Percentiles rank a stretch among this genome's conserved stretches.
Evolutionary conservation across 2,113 vertebrate species (phyloP).

Genomic region (Platysternon megacephalum): DNA sequence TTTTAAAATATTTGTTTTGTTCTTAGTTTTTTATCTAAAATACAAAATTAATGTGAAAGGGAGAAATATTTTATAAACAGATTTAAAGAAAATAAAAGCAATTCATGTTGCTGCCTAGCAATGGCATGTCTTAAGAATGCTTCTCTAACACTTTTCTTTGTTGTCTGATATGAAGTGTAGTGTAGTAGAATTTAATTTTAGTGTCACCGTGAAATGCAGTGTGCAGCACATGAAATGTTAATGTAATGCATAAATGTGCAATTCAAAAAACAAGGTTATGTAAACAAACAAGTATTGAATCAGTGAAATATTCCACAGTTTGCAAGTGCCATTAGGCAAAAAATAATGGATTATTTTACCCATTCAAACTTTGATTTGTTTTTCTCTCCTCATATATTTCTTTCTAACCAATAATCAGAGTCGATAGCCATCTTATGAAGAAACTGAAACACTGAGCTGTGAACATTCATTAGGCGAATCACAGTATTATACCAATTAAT

Average conservation of each 20-base stretch:
- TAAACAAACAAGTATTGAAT: conserved; percentile 44
- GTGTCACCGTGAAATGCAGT: conserved; percentile 64
- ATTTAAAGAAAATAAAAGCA: not conserved
- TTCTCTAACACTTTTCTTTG: not conserved
- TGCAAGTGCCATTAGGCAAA: conserved; percentile 17
- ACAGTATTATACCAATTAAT: not conserved
- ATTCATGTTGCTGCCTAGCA: not conserved
- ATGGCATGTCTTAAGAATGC: conserved; percentile 12
- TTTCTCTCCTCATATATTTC: not conserved
- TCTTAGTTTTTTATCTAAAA: conserved; percentile 52
- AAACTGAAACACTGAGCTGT: not conserved
- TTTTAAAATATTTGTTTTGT: conserved; percentile 34
- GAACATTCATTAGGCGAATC: not conserved
- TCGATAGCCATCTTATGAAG: not conserved
- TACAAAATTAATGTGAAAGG: conserved; percentile 45
- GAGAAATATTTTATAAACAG: conserved; percentile 45
- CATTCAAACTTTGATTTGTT: not conserved
- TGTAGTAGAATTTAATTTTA: conserved; percentile 71
- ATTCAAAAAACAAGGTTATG: conserved; percentile 45
- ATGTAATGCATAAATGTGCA: conserved; percentile 62
- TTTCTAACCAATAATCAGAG: not conserved
- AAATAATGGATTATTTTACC: conserved; percentile 27
- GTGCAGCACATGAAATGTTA: conserved; percentile 69
- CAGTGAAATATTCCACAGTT: conserved; percentile 24
- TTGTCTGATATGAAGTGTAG: conserved; percentile 26